Base-by-base conservation (phyloP, 53 echinoderm and acorn worm genomes). In the Hippasteria phrygiana region DNA sequence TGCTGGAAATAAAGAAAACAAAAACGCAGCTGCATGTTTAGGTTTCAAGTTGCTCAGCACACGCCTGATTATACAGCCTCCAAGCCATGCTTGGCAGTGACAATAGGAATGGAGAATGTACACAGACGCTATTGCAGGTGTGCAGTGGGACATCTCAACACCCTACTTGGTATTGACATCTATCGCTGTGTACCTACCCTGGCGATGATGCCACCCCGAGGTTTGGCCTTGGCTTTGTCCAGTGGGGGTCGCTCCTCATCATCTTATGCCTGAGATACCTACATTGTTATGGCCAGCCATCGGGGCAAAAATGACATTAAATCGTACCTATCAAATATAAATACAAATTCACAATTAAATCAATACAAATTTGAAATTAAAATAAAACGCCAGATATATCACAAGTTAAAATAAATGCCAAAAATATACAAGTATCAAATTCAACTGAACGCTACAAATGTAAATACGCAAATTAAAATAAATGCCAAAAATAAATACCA, bases 151-250 rank as follows among this genome's bases (percentile, higher is more conserved):
- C 37, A 56, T 79, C 26, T 56, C 69, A 20, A 78, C 79, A 79
- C 62, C 76, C 64, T 42, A 41, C 47, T 31, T 66, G 64, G 65
- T 34, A 18, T 14, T 31, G 32, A 6, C 43, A 22, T 20, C 0
- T 34, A 32, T 63, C 41, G 18, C 17, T 12, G 33, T 50, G 75
- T 32, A 7, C 11, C 32, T 51, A 6, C 48, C 26, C 4, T 33
- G 18, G 22, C 18, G 10, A 43, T 73, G 42, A 42, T 43, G 73
- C 18, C 1, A 73, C 80, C 0, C 39, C 20, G 37, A 40, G 35
- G 39, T 29, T 27, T 9, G 43, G 28, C 82, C 82, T 65, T 82
- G 66, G 82, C 82, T 65, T 82, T 82, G 82, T 55, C 43, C 41
- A 48, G 43, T 64, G 26, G 43, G 62, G 40, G 59, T 24, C 3